phyloP scores from a whole-genome alignment of 2,113 vertebrate species.

The Lagopus muta region DNA sequence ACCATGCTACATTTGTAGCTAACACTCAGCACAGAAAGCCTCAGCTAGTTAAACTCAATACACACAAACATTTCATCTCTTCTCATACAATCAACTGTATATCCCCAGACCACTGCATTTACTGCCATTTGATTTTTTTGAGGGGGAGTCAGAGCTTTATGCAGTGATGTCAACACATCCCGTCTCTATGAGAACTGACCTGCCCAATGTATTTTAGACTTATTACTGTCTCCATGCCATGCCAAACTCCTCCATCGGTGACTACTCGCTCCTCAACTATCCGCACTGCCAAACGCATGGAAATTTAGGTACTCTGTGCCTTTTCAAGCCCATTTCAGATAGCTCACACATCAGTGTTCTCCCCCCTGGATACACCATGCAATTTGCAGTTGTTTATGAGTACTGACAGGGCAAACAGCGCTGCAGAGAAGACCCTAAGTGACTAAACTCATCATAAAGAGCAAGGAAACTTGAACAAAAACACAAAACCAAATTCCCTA shows the following conservation, averaged over 20 bases:
- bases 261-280: neutral
- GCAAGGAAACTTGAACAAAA: neutral
- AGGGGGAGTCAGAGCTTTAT: neutral
- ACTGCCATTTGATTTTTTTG: neutral
- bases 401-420: neutral
- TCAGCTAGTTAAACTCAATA: neutral
- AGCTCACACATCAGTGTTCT: neutral
- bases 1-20: neutral
- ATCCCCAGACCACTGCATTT: neutral
- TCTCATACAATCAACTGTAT: neutral
- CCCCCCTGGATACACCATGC: neutral
- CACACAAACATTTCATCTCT: neutral
- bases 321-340: neutral
- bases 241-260: neutral
- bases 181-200: neutral
- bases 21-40: neutral
- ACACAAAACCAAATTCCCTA: neutral
- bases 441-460: neutral
- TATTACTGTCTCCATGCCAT: neutral
- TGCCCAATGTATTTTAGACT: neutral
- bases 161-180: fast-evolving
- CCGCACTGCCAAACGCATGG: neutral
- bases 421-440: neutral
- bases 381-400: neutral
- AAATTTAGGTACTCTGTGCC: neutral